These are phyloP conservation scores for Metalampra italica DNA, from an alignment of 2,888 invertebrate species.

Conservation along the genomic window DNA sequence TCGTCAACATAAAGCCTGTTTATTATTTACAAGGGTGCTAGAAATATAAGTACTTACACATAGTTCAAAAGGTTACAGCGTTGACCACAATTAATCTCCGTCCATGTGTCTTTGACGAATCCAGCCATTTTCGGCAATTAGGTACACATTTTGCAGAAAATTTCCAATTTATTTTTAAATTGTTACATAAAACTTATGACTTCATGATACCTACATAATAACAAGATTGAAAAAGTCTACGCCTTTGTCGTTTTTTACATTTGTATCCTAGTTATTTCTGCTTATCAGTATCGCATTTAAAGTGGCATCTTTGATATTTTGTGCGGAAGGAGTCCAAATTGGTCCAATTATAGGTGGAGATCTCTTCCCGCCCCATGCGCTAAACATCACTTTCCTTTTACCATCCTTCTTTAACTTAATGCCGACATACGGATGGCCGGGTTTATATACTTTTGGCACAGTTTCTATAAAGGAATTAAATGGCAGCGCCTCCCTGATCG, in stretches of 20 bases:
- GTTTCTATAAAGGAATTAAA: slow-evolving; percentile 52
- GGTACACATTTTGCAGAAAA: slow-evolving; percentile 25
- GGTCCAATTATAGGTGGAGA: slow-evolving; percentile 71
- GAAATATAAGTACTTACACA: slow-evolving; percentile 24
- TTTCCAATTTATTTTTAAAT: slow-evolving; percentile 10
- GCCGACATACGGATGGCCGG: slow-evolving; percentile 60
- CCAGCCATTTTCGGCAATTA: slow-evolving; percentile 51
- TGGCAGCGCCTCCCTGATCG: slow-evolving; percentile 49
- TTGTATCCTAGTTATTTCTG: slow-evolving; percentile 35
- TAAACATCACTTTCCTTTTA: slow-evolving; percentile 69
- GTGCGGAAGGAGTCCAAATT: slow-evolving; percentile 59
- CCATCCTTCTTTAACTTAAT: slow-evolving; percentile 65
- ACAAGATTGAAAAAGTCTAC: slow-evolving; percentile 1
- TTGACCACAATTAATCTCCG: slow-evolving; percentile 13
- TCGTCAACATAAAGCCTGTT: slow-evolving; percentile 14
- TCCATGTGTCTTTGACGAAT: slow-evolving; percentile 34
- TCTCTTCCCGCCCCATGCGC: slow-evolving; percentile 70
- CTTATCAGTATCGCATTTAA: slow-evolving; percentile 54
- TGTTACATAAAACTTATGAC: slow-evolving; percentile 41
- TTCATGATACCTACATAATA: slow-evolving; percentile 1
- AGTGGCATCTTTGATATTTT: slow-evolving; percentile 46
- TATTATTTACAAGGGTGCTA: slow-evolving; percentile 16
- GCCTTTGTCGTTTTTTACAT: slow-evolving; percentile 26
- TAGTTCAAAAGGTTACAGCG: slow-evolving; percentile 6
- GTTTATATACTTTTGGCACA: slow-evolving; percentile 50